Conservation (phyloP, 1,140 invertebrate genomes). For the Glossosoma conforme region DNA sequence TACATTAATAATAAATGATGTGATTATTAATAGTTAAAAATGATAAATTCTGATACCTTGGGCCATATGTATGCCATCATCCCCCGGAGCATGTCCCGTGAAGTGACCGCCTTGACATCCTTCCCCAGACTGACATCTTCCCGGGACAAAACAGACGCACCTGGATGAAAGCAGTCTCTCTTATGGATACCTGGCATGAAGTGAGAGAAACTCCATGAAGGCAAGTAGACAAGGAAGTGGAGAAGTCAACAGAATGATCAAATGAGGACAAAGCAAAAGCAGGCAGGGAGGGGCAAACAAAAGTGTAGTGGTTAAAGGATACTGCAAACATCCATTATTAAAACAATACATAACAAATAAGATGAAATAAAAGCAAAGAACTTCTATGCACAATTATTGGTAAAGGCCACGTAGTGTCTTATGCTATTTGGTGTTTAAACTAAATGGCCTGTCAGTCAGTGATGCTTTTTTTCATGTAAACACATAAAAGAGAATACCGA, state of each 20-base stretch:
- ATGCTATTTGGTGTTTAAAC: too few relatives aligned
- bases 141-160: constrained; percentile 63
- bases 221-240: constrained; percentile 15
- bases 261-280: neutral
- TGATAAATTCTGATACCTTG: too few relatives aligned
- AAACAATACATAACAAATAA: constrained; percentile 11
- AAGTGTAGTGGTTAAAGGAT: constrained; percentile 17
- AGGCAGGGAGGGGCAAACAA: constrained; percentile 7
- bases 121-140: constrained; percentile 56
- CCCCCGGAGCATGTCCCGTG: constrained; percentile 75
- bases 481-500: too few relatives aligned
- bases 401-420: too few relatives aligned
- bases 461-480: too few relatives aligned
- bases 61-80: constrained; percentile 97
- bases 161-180: constrained; percentile 87
- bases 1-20: too few relatives aligned
- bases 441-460: too few relatives aligned
- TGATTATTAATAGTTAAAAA: too few relatives aligned
- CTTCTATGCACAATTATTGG: too few relatives aligned
- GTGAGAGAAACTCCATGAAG: constrained; percentile 35
- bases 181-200: constrained; percentile 55
- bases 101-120: constrained; percentile 59
- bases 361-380: neutral
- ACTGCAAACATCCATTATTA: constrained; percentile 26
- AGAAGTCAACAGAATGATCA: too few relatives aligned